phyloP scores from a whole-genome alignment of 2,797 vertebrate species.

The Poeciliopsis paucimaculata region DNA sequence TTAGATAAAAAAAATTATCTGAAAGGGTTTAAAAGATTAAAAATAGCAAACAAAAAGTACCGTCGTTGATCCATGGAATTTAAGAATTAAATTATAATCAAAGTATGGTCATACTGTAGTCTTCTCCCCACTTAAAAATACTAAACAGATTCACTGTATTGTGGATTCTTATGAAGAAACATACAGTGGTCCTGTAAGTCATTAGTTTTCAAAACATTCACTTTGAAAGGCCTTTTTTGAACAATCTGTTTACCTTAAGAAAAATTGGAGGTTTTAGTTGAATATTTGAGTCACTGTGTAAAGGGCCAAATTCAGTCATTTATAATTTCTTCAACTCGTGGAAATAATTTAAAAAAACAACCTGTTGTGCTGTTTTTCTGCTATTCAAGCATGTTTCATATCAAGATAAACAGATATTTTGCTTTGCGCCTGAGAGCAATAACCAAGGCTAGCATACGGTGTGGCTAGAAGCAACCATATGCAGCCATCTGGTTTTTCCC shows the following conservation, averaged over 20 bases:
- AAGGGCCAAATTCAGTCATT: not conserved
- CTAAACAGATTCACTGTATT: not conserved
- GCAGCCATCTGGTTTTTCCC: slow-evolving; percentile 16
- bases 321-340: not conserved
- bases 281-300: not conserved
- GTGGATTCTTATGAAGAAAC: not conserved
- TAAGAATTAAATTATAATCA: not conserved
- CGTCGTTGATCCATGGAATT: not conserved
- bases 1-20: not conserved
- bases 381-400: not conserved
- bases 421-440: not conserved
- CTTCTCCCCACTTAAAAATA: too few species aligned
- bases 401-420: not conserved
- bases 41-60: not conserved
- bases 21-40: not conserved
- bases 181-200: not conserved
- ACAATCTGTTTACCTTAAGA: not conserved
- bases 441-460: not conserved
- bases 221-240: not conserved
- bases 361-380: not conserved
- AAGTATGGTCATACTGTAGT: not conserved
- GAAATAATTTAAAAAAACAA: not conserved
- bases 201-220: not conserved
- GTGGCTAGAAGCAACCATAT: not conserved
- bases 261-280: not conserved